Evolutionary conservation across 2,797 vertebrate species (phyloP), one percentile per base, ranked within the genome.

Genomic region (Scleropages formosus): DNA sequence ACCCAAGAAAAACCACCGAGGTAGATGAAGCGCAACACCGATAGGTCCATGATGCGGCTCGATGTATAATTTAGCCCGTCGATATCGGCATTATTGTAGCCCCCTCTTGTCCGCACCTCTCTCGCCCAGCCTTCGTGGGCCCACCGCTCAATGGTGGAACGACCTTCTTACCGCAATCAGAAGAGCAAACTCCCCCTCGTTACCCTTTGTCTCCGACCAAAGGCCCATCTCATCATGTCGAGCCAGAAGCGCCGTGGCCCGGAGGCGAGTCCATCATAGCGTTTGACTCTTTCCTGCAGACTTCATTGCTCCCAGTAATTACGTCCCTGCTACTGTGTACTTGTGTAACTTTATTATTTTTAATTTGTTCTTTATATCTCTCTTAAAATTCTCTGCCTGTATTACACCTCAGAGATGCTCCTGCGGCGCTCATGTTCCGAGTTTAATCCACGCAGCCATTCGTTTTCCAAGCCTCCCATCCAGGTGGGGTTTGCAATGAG

Each of bases 161-260:
- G 67, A 31, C 68, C 51, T 56, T 56, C 15, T 24, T 47, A 31
- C 49, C 49, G 24, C 68, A 67, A 53, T 70, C 47, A 70, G 20
- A 70, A 51, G 13, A 49, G 51, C 22, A 8, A 47, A 56, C 22
- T 11, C 24, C 6, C 6, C 6, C 51, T 58, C 69, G 58, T 71
- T 71, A 27, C 15, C 8, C 49, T 27, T 58, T n/a, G 26, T 56
- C 13, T 71, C 24, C 49, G 49, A 58, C 15, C 18, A 49, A 56
- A 7, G 51, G 11, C 31, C 51, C 49, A 12, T 58, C 24, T 27
- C 22, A 27, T 4, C 15, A 27, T 59, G 69, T 26, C 26, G 9
- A 71, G 51, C 69, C 69, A 58, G 47, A 39, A 24, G 31, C 24
- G 18, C 51, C 27, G n/a, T 47, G 39, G 67, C 44, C 49, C 3